A percentile compares a stretch with the other conserved stretches of the same genome.
phyloP scores from a whole-genome alignment of 2,888 invertebrate genomes.

The Cactoblastis cactorum region DNA sequence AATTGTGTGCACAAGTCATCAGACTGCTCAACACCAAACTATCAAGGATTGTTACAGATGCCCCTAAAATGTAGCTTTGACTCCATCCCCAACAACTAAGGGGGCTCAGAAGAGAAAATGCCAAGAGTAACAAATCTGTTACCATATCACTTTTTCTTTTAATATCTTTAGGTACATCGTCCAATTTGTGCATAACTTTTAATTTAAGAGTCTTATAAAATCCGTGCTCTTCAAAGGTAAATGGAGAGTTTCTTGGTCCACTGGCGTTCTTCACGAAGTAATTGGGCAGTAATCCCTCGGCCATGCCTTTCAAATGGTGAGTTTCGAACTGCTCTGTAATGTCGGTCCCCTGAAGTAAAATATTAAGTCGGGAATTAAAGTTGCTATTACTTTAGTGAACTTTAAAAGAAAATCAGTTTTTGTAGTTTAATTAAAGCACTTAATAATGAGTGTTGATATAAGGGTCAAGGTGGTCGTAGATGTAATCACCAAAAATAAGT shows the following conservation, averaged over 20 bases:
- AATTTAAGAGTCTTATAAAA: conserved; percentile 87
- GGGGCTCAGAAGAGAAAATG: conserved; percentile 42
- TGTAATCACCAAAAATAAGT: too few relatives aligned
- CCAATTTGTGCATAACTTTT: conserved; percentile 76
- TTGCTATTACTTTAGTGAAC: too few relatives aligned
- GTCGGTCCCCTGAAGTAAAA: conserved; percentile 76
- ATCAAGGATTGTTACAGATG: conserved; percentile 37
- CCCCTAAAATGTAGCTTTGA: conserved; percentile 42
- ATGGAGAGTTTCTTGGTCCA: conserved; percentile 83
- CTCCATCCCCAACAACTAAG: conserved; percentile 51
- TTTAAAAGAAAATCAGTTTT: too few relatives aligned
- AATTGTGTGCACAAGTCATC: conserved; percentile 85
- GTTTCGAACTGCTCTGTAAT: conserved; percentile 83
- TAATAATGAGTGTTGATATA: too few relatives aligned
- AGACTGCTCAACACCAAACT: conserved; percentile 54
- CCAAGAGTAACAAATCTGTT: conserved; percentile 44
- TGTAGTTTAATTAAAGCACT: too few relatives aligned
- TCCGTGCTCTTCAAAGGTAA: conserved; percentile 86
- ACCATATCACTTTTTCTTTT: conserved; percentile 54
- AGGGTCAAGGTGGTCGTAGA: too few relatives aligned
- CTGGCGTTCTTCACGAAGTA: conserved; percentile 83
- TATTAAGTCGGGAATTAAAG: background rate
- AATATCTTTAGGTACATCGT: conserved; percentile 63
- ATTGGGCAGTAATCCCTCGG: conserved; percentile 82
- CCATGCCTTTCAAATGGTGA: conserved; percentile 78